These are phyloP conservation scores for Triplophysa tibetana DNA, from an alignment of 2,113 vertebrate species.

Conservation along the genomic window DNA sequence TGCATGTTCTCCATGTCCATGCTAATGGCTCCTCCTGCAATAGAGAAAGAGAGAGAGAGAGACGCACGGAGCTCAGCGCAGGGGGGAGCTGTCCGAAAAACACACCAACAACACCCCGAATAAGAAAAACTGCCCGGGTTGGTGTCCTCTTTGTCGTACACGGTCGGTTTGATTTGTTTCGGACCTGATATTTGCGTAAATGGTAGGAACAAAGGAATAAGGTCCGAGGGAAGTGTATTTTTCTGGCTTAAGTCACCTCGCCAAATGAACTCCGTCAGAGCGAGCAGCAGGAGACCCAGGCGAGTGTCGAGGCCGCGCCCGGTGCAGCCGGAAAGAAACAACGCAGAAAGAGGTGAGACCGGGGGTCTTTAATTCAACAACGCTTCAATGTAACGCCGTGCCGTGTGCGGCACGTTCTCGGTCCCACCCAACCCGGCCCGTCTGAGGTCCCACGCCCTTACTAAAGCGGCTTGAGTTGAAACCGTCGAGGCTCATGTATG, in stretches of 20 bases:
- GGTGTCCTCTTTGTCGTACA: constrained; percentile 38
- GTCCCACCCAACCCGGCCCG: neutral
- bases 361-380: neutral
- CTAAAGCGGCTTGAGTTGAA: constrained; percentile 55
- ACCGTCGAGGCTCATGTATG: constrained; percentile 71
- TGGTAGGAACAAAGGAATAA: constrained; percentile 41
- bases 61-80: constrained; percentile 67
- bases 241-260: constrained; percentile 75
- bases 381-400: neutral
- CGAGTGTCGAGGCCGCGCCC: constrained; percentile 99
- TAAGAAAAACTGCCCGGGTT: constrained; percentile 38
- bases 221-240: constrained; percentile 72
- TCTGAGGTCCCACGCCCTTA: neutral
- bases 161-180: constrained; percentile 23
- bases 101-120: constrained; percentile 43
- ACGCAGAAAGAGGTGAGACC: constrained; percentile 90
- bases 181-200: constrained; percentile 26
- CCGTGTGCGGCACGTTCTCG: neutral
- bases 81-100: constrained; percentile 60
- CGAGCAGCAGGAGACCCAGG: constrained; percentile 98
- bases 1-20: constrained; percentile 54
- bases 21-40: constrained; percentile 97
- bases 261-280: constrained; percentile 99
- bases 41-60: constrained; percentile 79
- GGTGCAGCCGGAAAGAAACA: constrained; percentile 95